phyloP scores from a whole-genome alignment of 2,797 vertebrate genomes.

The Enteromius anoplus region DNA sequence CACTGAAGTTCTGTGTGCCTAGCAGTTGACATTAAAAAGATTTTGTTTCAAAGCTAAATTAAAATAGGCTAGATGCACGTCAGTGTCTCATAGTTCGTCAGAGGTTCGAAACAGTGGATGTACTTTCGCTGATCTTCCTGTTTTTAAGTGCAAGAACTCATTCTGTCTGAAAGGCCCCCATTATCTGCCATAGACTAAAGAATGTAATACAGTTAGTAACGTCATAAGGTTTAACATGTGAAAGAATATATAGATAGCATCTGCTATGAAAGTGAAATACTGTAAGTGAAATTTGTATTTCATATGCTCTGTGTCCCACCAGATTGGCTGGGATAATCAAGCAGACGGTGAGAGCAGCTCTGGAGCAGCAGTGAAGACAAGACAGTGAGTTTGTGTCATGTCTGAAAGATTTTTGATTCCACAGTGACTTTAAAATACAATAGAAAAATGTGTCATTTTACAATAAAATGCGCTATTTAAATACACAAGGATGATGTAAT shows the following conservation, averaged over 20 bases:
- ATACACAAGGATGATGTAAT: background rate
- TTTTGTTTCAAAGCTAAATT: background rate
- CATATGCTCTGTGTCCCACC: constrained; percentile 52
- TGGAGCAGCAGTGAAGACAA: constrained; percentile 62
- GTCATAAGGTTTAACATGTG: background rate
- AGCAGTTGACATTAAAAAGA: background rate
- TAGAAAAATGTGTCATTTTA: background rate
- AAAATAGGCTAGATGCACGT: background rate
- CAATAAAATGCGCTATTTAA: background rate
- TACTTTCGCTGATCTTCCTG: background rate
- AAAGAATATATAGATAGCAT: background rate
- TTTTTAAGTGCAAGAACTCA: background rate
- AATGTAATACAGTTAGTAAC: background rate
- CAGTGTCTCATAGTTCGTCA: background rate
- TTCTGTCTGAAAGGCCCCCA: background rate
- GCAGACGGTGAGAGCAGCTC: constrained; percentile 67
- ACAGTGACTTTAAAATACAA: background rate
- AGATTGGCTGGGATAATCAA: constrained; percentile 71
- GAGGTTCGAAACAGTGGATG: background rate
- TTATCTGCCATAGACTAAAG: background rate
- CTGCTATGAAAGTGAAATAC: background rate
- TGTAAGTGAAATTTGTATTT: background rate
- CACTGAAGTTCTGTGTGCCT: background rate
- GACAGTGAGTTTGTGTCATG: constrained; percentile 61
- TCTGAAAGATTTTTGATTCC: constrained; percentile 10